Evolutionary conservation across 2,888 invertebrate species (phyloP), one percentile per base, ranked within the genome.

Genomic region (Epinotia ramella): DNA sequence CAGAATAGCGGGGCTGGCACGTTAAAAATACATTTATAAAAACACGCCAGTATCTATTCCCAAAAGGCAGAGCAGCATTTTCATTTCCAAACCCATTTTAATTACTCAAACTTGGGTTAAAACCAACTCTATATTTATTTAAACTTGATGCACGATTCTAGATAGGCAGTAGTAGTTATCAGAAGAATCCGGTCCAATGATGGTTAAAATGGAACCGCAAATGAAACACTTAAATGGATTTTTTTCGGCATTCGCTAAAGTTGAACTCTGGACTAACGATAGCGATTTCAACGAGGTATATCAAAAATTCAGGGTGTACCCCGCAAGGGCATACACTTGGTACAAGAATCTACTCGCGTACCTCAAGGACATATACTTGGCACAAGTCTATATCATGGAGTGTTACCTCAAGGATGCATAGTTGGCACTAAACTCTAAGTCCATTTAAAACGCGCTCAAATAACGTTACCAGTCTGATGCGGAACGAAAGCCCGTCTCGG

Each of bases 401-500:
- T 65, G 49, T 49, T 49, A 11, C 46, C 46, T 13, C 65, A 65
- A 65, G 65, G 65, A 66, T n/a, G n/a, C n/a, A 66, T 20, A 66
- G 28, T 66, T 49, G 53, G 66, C 53, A 66, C 28, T n/a, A 4
- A 53, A 20, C 24, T 65, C 46, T 3, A 66, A 53, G 33, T 12
- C 11, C 66, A 53, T 53, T 46, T 16, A 49, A 18, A n/a, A 28
- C 49, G 24, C 68, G 56, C 20, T 69, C 59, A 20, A 44, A 59
- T 20, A 24, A 53, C 65, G 65, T 57, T 49, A 40, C 16, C 7
- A 9, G 33, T 18, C 20, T 44, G 57, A 20, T 46, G 44, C 59
- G 59, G 68, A 69, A 69, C 59, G 68, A 69, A 59, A 59, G 16
- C 13, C 59, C 68, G 68, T 57, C 20, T 44, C 57, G 68, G 33